Conservation (phyloP, 2,797 vertebrate species). For the Melanotaenia trifasciata region DNA sequence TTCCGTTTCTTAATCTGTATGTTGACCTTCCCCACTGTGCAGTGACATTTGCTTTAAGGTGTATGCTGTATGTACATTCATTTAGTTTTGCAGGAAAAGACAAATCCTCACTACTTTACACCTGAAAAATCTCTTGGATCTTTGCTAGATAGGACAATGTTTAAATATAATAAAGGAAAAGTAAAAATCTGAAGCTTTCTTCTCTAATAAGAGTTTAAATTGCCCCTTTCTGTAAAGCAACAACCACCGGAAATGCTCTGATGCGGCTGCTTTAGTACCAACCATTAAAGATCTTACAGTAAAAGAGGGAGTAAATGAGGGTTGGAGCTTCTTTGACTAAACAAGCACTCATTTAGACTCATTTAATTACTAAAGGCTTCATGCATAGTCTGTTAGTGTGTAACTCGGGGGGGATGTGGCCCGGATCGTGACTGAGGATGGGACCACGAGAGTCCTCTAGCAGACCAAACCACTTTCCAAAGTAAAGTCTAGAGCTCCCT, state of each 20-base stretch:
- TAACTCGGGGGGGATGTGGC: too few relatives aligned
- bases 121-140: neutral
- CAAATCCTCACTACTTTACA: neutral
- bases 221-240: neutral
- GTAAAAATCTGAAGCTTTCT: neutral
- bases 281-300: neutral
- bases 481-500: too few relatives aligned
- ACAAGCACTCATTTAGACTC: neutral
- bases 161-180: neutral
- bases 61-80: neutral
- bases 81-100: neutral
- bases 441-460: too few relatives aligned
- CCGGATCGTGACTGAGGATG: too few relatives aligned
- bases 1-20: slow-evolving; percentile 11
- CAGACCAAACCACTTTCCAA: too few relatives aligned
- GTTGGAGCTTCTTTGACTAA: neutral
- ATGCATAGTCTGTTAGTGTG: neutral
- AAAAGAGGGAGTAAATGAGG: neutral
- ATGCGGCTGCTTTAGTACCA: neutral
- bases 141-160: neutral
- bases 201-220: neutral
- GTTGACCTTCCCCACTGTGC: slow-evolving; percentile 9
- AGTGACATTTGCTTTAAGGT: slow-evolving; percentile 27
- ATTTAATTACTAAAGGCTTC: neutral
- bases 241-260: neutral